phyloP scores from a whole-genome alignment of 2,797 vertebrate species.

The Meriones psammophilus region DNA sequence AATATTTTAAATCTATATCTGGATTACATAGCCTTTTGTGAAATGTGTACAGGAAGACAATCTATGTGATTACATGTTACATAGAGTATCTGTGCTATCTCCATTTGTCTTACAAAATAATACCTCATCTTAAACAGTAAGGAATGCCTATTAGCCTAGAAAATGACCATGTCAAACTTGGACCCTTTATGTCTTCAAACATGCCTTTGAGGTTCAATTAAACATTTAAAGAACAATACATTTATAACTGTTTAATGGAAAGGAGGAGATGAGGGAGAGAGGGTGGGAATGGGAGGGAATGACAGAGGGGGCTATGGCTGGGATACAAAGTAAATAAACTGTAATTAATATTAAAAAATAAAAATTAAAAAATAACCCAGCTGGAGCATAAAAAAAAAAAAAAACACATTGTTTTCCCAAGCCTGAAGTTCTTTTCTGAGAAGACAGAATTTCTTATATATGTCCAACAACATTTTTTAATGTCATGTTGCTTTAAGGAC shows the following conservation, averaged over 20 bases:
- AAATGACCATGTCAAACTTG: conserved; percentile 34
- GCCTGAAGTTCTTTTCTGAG: background rate
- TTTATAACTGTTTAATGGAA: background rate
- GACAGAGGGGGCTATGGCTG: no score
- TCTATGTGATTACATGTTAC: background rate
- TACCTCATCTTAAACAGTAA: background rate
- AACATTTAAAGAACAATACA: background rate
- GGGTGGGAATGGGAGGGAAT: no score
- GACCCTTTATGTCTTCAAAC: conserved; percentile 14
- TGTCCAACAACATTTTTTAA: background rate
- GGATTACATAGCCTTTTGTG: background rate
- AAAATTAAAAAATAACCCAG: no score
- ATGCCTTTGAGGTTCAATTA: background rate
- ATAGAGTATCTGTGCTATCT: background rate
- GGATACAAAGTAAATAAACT: no score
- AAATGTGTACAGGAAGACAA: background rate
- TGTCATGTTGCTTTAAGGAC: background rate
- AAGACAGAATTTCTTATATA: background rate
- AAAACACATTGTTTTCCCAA: background rate
- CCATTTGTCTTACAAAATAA: background rate
- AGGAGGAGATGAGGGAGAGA: no score
- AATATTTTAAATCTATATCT: conserved; percentile 56
- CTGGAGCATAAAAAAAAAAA: no score
- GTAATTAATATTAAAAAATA: no score
- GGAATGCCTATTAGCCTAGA: background rate